phyloP scores from a whole-genome alignment of 2,888 invertebrate genomes.

The Dorcus hopei region DNA sequence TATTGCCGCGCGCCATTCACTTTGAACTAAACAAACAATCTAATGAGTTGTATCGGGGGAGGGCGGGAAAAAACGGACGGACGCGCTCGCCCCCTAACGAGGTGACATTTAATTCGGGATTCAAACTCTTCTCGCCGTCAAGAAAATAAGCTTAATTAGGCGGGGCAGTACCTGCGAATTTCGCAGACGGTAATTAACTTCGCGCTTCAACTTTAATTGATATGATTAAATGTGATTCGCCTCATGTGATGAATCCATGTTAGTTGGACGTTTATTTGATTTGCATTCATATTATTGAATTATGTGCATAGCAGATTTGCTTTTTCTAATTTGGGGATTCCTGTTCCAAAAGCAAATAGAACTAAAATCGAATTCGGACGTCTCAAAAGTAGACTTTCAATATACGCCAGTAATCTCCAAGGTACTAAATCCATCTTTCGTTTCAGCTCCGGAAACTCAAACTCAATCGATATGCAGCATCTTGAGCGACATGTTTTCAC shows the following conservation, averaged over 20 bases:
- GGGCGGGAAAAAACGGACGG: neutral
- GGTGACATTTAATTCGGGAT: conserved; percentile 5
- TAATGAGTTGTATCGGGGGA: conserved; percentile 1
- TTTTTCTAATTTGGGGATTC: too few species aligned
- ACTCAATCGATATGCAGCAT: conserved; percentile 76
- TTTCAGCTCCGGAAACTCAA: conserved; percentile 90
- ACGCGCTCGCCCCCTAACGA: neutral
- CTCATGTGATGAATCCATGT: too few species aligned
- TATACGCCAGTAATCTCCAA: too few species aligned
- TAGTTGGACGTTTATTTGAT: too few species aligned
- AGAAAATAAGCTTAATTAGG: conserved; percentile 1
- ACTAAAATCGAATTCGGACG: too few species aligned
- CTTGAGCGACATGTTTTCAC: conserved; percentile 93
- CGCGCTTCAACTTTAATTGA: neutral
- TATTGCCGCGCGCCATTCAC: too few species aligned
- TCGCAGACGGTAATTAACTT: neutral
- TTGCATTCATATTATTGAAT: too few species aligned
- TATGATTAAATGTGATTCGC: too few species aligned
- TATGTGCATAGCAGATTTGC: too few species aligned
- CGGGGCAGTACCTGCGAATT: neutral
- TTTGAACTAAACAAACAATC: neutral
- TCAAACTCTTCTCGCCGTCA: neutral
- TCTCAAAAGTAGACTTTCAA: too few species aligned
- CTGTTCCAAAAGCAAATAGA: too few species aligned
- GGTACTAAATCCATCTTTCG: too few species aligned